Conservation (phyloP, 2,113 vertebrate species). For the Notarius lentiginosus region DNA sequence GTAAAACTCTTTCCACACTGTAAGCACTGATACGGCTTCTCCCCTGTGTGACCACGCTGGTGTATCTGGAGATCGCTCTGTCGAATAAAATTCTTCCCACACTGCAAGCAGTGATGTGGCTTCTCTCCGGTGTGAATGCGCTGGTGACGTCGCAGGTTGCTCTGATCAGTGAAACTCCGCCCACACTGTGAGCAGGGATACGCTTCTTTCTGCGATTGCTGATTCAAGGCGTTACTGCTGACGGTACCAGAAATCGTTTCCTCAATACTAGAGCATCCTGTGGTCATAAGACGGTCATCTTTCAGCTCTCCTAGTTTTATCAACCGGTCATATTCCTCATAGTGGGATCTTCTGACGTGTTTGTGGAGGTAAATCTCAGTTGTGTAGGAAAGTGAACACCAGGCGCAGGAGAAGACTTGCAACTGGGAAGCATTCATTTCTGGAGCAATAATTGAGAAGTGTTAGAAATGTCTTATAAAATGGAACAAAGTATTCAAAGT, state of each 20-base stretch:
- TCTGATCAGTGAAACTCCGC: not conserved
- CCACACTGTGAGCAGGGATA: not conserved
- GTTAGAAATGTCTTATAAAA: not conserved
- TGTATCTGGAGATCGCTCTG: not conserved
- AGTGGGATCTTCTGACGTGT: not conserved
- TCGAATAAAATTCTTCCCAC: not conserved
- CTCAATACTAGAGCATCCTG: not conserved
- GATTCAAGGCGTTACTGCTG: not conserved
- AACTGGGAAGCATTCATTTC: not conserved
- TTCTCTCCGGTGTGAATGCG: not conserved
- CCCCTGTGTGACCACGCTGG: not conserved
- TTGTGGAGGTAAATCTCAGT: not conserved
- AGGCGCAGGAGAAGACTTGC: not conserved
- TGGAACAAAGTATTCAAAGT: not conserved
- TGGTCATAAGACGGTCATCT: not conserved
- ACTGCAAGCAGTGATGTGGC: not conserved
- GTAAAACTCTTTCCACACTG: not conserved
- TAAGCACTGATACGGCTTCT: not conserved
- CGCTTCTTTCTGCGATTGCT: not conserved
- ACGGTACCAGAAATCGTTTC: not conserved
- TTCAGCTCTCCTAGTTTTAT: not conserved
- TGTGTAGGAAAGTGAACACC: constrained; percentile 3
- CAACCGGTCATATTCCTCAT: not conserved
- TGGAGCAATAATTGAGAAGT: not conserved
- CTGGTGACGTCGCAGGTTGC: not conserved